phyloP scores from a whole-genome alignment of 2,797 vertebrate species.

The Lacerta bilineata region DNA sequence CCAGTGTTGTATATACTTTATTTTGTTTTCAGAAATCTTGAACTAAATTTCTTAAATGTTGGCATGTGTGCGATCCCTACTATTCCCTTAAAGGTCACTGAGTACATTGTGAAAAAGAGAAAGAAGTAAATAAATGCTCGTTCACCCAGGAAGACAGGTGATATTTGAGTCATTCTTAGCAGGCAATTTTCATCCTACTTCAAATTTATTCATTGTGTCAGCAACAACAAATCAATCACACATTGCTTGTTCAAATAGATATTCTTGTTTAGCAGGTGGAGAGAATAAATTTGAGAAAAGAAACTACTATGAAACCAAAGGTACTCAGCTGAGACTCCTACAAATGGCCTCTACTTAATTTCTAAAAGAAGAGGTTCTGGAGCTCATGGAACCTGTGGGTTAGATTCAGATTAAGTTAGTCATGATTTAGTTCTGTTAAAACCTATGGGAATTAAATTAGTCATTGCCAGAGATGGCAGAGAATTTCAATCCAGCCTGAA shows the following conservation, averaged over 20 bases:
- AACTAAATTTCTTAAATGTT: conserved; percentile 70
- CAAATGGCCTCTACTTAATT: not conserved
- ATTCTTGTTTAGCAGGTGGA: conserved; percentile 55
- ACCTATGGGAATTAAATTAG: too few species aligned
- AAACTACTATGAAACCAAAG: conserved; percentile 7
- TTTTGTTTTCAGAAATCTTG: conserved; percentile 57
- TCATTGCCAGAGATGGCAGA: too few species aligned
- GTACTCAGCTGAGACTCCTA: not conserved
- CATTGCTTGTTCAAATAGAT: conserved; percentile 42
- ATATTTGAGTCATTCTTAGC: conserved; percentile 72
- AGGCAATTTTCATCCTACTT: conserved; percentile 74
- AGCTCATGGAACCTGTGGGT: not conserved
- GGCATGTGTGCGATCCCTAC: conserved; percentile 59
- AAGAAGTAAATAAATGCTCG: conserved; percentile 67
- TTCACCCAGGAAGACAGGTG: conserved; percentile 72
- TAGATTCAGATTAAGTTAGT: not conserved
- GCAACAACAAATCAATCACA: conserved; percentile 71
- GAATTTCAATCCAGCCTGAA: too few species aligned
- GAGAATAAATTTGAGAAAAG: conserved; percentile 52
- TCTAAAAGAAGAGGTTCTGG: not conserved
- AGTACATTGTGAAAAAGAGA: conserved; percentile 59
- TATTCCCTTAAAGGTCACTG: conserved; percentile 71
- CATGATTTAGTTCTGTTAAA: not conserved
- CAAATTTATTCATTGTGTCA: conserved; percentile 75
- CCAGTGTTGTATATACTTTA: conserved; percentile 14